These are phyloP conservation scores for Epinephelus cyanopodus DNA, from an alignment of 2,113 vertebrate species.

Conservation along the genomic window DNA sequence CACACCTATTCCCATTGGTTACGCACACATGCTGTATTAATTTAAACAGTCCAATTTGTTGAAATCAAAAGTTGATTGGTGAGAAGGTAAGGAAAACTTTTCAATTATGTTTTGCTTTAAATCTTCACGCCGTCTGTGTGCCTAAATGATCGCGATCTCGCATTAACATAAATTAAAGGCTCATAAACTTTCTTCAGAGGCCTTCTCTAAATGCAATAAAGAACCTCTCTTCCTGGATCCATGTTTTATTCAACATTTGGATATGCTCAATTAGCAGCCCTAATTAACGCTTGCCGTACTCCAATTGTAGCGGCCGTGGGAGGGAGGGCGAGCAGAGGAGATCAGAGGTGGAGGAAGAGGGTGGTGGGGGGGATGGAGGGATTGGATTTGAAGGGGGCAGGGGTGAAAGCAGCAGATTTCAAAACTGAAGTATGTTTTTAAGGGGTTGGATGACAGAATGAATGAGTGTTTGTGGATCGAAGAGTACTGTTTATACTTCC, in stretches of 20 bases:
- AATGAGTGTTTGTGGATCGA: not conserved
- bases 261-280: conserved; percentile 77
- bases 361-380: not conserved
- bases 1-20: not conserved
- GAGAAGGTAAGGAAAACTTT: not conserved
- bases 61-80: conserved; percentile 11
- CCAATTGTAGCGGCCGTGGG: conserved; percentile 38
- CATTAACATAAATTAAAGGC: conserved; percentile 76
- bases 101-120: conserved; percentile 12
- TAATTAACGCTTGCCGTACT: conserved; percentile 68
- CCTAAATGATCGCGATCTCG: conserved; percentile 54
- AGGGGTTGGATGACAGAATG: not conserved
- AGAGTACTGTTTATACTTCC: not conserved
- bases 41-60: conserved; percentile 10
- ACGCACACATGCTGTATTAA: not conserved
- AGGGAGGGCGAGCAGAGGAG: conserved; percentile 18
- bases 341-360: conserved; percentile 25
- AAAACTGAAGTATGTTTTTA: not conserved
- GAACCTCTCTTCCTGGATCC: conserved; percentile 58
- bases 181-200: conserved; percentile 75
- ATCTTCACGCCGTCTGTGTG: not conserved
- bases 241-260: conserved; percentile 80
- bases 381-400: not conserved
- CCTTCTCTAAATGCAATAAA: conserved; percentile 68
- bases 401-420: conserved; percentile 11